Evolutionary conservation across 2,797 vertebrate species (phyloP), one percentile per base, ranked within the genome.

Genomic region (Helicolenus hilgendorfi): DNA sequence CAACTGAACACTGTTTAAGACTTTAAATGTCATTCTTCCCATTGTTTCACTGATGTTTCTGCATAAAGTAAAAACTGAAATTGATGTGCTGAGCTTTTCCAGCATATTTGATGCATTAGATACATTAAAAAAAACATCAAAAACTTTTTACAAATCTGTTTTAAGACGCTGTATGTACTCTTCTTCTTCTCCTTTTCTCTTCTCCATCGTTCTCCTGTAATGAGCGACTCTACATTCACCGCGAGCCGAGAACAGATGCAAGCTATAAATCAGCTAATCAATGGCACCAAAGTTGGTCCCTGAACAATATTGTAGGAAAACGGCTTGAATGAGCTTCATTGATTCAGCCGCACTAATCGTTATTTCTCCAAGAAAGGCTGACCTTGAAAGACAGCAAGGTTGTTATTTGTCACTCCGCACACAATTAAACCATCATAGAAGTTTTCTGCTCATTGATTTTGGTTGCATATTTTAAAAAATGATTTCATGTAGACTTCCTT

Each of bases 251-350:
- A 86, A 79, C 85, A 94, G 91, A 93, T 94, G 91, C 84, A 78
- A 77, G 87, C 68, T 70, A 92, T 95, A 93, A 94, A 95, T 94
- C 87, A 91, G 83, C 86, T 88, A 92, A 96, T 96, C 95, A 94
- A 95, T 94, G 91, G 92, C 78, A 85, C 87, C 87, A 83, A 93
- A 96, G 94, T 94, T 89, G 87, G 90, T 95, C 92, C 94, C 93
- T 74, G 76, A 91, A 95, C 96, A 96, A 94, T 94, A 95, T 91
- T 92, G 94, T 91, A 89, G 91, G 84, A 92, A 95, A 96, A 91
- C 36, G 63, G 79, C 89, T 83, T 95, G 79, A 96, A 93, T 94
- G 92, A 93, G 88, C 85, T 79, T 92, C 78, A 95, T 96, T 96
- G 95, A 97, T 96, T 95, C 72, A 35, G 71, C 89, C 93, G 92